Evolutionary conservation across 1,140 invertebrate genomes (phyloP).

Genomic region (Chlorops oryzae): DNA sequence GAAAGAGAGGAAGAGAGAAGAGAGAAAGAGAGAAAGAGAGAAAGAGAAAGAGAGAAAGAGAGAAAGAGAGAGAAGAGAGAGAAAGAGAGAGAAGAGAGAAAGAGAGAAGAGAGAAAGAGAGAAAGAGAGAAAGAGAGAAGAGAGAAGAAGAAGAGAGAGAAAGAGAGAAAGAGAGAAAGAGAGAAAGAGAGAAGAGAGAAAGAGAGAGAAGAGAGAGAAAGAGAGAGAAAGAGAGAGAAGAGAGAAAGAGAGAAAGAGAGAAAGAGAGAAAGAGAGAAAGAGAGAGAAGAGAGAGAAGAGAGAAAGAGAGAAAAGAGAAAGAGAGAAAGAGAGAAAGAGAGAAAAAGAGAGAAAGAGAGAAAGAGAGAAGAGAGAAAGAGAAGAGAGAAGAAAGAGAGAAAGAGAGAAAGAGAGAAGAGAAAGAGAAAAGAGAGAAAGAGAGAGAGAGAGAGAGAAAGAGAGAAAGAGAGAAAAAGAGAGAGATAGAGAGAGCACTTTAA

Average conservation of each 20-base stretch:
- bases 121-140: background rate
- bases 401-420: too few relatives aligned
- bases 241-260: background rate
- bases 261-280: background rate
- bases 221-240: background rate
- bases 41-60: background rate
- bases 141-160: background rate
- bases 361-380: too few relatives aligned
- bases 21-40: background rate
- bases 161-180: background rate
- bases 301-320: too few relatives aligned
- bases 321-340: too few relatives aligned
- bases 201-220: background rate
- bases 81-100: background rate
- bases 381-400: too few relatives aligned
- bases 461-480: too few relatives aligned
- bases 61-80: background rate
- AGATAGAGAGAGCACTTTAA: too few relatives aligned
- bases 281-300: background rate
- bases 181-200: background rate
- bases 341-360: too few relatives aligned
- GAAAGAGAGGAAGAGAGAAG: too few relatives aligned
- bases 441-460: too few relatives aligned
- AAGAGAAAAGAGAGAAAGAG: too few relatives aligned
- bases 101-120: background rate